These are phyloP conservation scores for Plagiodera versicolora DNA, from an alignment of 2,888 invertebrate species.

Conservation along the genomic window DNA sequence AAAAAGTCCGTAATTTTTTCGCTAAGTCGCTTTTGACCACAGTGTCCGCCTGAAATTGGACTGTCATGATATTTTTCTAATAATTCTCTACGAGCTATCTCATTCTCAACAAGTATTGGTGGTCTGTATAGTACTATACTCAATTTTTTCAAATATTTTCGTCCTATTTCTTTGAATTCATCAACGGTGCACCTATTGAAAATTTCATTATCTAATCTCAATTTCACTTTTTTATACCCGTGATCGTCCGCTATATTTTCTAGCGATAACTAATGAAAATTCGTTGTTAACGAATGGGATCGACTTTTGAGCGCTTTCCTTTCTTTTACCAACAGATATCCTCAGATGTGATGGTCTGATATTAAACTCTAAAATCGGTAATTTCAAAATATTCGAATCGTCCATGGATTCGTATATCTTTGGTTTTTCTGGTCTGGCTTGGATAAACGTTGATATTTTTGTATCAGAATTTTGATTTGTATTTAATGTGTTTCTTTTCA, in stretches of 20 bases:
- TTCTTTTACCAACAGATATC: not conserved
- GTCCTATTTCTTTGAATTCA: too few species aligned
- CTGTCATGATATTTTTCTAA: too few species aligned
- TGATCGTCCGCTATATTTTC: conserved; percentile 3
- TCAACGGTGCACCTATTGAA: too few species aligned
- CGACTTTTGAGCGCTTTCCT: conserved; percentile 5
- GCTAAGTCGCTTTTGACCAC: too few species aligned
- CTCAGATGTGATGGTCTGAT: not conserved
- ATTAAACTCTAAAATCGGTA: not conserved
- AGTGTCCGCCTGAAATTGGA: too few species aligned
- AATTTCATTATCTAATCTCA: conserved; percentile 13
- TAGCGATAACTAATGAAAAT: conserved; percentile 1
- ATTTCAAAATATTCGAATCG: not conserved
- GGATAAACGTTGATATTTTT: too few species aligned
- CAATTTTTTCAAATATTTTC: too few species aligned
- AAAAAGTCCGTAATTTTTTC: too few species aligned
- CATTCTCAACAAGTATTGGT: too few species aligned
- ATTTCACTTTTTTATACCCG: conserved; percentile 7
- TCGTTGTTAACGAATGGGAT: conserved; percentile 6
- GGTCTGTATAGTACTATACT: too few species aligned
- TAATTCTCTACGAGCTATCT: too few species aligned
- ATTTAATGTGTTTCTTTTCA: not conserved
- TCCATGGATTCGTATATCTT: not conserved
- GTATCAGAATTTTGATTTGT: not conserved
- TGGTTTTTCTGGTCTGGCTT: not conserved